Evolutionary conservation across 2,797 vertebrate genomes (phyloP), one percentile per base, ranked within the genome.

Genomic region (Eulemur rubriventer): DNA sequence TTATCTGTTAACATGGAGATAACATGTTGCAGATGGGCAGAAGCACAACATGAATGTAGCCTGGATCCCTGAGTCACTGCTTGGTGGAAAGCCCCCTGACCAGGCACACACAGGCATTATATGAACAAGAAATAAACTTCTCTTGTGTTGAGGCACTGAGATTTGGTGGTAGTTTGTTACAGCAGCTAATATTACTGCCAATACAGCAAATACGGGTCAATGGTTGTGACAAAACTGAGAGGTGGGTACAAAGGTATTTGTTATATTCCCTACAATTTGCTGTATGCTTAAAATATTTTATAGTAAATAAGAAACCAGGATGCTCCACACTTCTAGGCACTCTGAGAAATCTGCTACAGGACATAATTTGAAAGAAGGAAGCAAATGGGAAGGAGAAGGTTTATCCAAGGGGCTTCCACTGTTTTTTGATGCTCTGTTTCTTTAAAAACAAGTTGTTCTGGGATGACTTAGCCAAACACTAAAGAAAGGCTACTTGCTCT

Each of bases 371-470:
- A 70, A 35, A 90, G 93, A 80, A 55, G 80, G 16, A 41, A 90
- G 30, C 38, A 90, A 65, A 92, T 7, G 55, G 12, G 20, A 87
- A 81, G 26, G n/a, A 35, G 18, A 76, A 69, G n/a, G 18, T 16
- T 35, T 28, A 91, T 8, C 41, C 1, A 57, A 43, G 35, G 7
- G 46, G 17, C 0, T 86, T 78, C 9, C 17, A 46, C 59, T 73
- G 7, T 57, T n/a, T 76, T 84, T 43, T 84, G 81, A 57, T 72
- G 33, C 26, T 80, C 28, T 43, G 33, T 61, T 78, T 91, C 69
- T 83, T 95, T 65, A 50, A 73, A 96, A 89, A 30, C 41, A 92
- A 85, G 43, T 89, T 73, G 11, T 55, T 88, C 76, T 86, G 78
- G 75, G 48, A 55, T 57, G 30, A 94, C 14, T 8, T 41, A 80